Evolutionary conservation across 2,888 invertebrate genomes (phyloP), one percentile per base, ranked within the genome.

Genomic region (Xanthia icteritia): DNA sequence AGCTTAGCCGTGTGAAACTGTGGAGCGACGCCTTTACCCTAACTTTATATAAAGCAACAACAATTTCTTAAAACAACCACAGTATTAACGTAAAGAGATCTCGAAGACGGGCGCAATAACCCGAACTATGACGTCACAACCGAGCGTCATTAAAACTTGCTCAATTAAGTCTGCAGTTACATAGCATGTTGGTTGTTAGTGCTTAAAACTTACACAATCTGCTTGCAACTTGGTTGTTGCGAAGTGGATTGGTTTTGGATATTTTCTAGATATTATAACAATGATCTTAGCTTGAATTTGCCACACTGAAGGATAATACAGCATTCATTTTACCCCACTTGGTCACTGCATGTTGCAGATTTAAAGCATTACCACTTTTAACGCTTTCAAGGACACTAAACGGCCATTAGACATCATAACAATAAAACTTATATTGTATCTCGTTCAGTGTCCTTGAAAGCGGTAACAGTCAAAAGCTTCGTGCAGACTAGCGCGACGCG

Each of bases 71-170:
- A 23, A 75, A 27, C 75, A 74, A 42, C 51, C 42, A 15, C 27
- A 65, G 36, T 58, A 76, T 65, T 60, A 82, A 54, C 20, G 23
- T 11, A 36, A 20, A 51, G 51, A 65, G 58, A 23, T 27, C 56
- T 51, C 36, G 11, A 82, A 75, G 64, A n/a, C 48, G 23, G 31
- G n/a, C 45, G 64, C 64, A 51, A 58, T 78, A 81, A 65, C 58
- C 76, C 51, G 11, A 3, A 11, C 58, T 9, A 23, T 82, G 78
- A 82, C 76, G 65, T 79, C 65, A 76, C 76, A 65, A 64, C 48
- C 42, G 15, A 9, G 58, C 76, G 77, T 90, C 87, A 83, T 90
- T 90, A 87, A 90, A 90, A 90, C 89, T 90, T 90, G 80, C 79
- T 83, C 90, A 89, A 89, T 90, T 90, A 78, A 68, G 69, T 78